Evolutionary conservation across 1,140 invertebrate genomes (phyloP).

Genomic region (Lerema accius): DNA sequence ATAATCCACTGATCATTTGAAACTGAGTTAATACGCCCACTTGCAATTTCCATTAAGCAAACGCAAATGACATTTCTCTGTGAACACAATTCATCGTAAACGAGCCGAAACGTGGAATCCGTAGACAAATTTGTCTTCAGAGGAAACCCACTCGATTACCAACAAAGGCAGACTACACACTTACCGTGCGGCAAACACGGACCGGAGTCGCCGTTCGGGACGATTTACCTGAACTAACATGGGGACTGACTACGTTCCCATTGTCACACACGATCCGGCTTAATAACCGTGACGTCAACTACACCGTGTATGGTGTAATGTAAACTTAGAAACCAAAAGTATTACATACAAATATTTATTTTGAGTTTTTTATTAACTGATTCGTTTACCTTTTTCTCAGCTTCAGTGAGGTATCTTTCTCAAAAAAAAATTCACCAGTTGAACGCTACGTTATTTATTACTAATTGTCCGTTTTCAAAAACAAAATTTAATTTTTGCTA

Average conservation of each 20-base stretch:
- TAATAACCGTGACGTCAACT: not conserved
- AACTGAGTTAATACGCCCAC: not conserved
- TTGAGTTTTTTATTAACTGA: no score
- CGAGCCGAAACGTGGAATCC: conserved; percentile 49
- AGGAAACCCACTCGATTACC: conserved; percentile 8
- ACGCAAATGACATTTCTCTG: not conserved
- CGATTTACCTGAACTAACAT: conserved; percentile 53
- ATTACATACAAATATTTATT: no score
- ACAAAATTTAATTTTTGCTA: no score
- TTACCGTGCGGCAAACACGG: conserved; percentile 41
- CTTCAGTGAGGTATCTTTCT: no score
- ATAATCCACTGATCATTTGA: not conserved
- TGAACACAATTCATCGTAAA: conserved; percentile 27
- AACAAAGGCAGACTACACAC: conserved; percentile 10
- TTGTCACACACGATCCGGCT: conserved; percentile 15
- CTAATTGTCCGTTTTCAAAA: no score
- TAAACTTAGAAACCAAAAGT: no score
- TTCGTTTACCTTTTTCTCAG: no score
- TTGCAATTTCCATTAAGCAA: not conserved
- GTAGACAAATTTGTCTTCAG: conserved; percentile 16
- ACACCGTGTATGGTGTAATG: no score
- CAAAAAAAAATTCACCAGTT: no score
- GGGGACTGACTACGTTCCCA: conserved; percentile 23
- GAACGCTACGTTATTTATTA: no score
- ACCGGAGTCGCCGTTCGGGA: conserved; percentile 42